Conservation (phyloP, 2,113 vertebrate species). For the Trematocara marginatum region DNA sequence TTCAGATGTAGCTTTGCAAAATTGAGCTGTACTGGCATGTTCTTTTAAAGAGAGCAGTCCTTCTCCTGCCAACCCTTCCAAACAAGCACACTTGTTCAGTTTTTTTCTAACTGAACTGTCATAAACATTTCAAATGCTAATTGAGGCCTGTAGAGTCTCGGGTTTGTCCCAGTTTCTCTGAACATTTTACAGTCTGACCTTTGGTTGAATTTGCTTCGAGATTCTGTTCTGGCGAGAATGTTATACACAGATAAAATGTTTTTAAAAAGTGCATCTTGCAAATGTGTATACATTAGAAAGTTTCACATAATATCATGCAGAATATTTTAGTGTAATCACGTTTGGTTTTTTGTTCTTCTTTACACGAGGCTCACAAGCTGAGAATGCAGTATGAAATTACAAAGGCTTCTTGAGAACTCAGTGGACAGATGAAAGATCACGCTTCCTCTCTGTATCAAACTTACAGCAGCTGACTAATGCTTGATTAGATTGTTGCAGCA, state of each 20-base stretch:
- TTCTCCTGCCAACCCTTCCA: not conserved
- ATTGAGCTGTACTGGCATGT: not conserved
- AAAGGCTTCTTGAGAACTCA: not conserved
- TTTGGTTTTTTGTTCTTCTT: not conserved
- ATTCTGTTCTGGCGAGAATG: not conserved
- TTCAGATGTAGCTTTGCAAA: not conserved
- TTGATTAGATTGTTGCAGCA: not conserved
- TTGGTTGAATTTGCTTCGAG: not conserved
- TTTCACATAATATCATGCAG: not conserved
- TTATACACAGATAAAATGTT: not conserved
- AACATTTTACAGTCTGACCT: not conserved
- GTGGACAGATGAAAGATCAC: too few species aligned
- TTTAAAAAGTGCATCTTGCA: not conserved
- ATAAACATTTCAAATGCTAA: not conserved
- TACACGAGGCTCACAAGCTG: not conserved
- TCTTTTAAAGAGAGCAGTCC: not conserved
- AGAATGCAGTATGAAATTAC: not conserved
- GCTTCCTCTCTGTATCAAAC: not conserved
- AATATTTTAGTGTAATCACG: not conserved
- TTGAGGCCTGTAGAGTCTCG: not conserved
- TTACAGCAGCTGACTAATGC: not conserved
- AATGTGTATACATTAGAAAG: not conserved
- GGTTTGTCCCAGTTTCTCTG: not conserved
- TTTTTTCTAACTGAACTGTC: not conserved
- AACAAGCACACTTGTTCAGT: not conserved